Evolutionary conservation across 2,888 invertebrate species (phyloP), one percentile per base, ranked within the genome.

Genomic region (Entomobrya proxima): DNA sequence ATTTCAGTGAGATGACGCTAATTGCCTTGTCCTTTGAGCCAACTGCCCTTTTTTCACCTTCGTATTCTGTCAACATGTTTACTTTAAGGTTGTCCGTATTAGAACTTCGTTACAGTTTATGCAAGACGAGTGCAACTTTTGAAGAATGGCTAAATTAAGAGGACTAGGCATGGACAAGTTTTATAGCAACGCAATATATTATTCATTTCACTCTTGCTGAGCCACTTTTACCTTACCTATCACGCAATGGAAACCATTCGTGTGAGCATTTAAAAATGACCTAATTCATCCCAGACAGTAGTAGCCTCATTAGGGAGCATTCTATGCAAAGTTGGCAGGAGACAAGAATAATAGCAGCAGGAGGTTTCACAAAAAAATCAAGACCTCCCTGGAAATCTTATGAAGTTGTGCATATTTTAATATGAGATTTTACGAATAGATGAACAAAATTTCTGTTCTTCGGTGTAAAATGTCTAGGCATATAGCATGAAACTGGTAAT

Each of bases 381-480:
- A 78, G 85, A 85, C 85, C 85, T 85, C 85, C 85, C 85, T 85
- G 85, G 67, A 85, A 85, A 74, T 84, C 24, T 30, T 24, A 5
- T 13, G 18, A 30, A 15, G 35, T 37, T 76, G 18, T 50, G 74
- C n/a, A 24, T 27, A 44, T 6, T 21, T 18, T 21, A 24, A 11
- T 27, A 4, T 55, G n/a, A n/a, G n/a, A n/a, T n/a, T n/a, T n/a
- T n/a, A n/a, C n/a, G n/a, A n/a, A n/a, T n/a, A n/a, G n/a, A n/a
- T n/a, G n/a, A n/a, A n/a, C n/a, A n/a, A n/a, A n/a, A n/a, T n/a
- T n/a, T n/a, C n/a, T n/a, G n/a, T n/a, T n/a, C n/a, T n/a, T n/a
- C n/a, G n/a, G n/a, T n/a, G n/a, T n/a, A n/a, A n/a, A n/a, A n/a
- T n/a, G n/a, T n/a, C n/a, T n/a, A n/a, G n/a, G n/a, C n/a, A n/a